Evolutionary conservation across 2,113 vertebrate species (phyloP), one percentile per base, ranked within the genome.

Genomic region (Nematolebias whitei): DNA sequence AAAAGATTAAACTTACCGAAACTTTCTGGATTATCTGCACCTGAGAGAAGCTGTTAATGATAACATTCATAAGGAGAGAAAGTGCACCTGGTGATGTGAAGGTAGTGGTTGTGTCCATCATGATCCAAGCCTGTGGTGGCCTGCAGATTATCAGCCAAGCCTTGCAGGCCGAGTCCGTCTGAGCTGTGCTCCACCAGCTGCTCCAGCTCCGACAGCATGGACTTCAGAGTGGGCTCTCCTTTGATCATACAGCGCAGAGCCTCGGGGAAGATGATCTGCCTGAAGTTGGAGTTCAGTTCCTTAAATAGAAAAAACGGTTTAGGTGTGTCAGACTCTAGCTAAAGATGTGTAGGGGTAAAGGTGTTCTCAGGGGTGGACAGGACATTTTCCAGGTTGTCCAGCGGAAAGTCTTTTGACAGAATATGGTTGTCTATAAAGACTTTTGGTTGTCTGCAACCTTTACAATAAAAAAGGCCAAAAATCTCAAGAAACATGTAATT

Each of bases 211-310:
- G 91, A 88, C 63, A 99, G 87, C 97, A 99, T 98, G 68, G 88
- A 90, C 88, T 98, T 96, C 84, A 99, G 92, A 0, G 97, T 99
- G 66, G 94, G 93, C 67, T 99, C 98, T 24, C 95, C 97, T 83
- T 98, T 98, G 75, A 98, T 93, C 86, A 98, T 93, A 61, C 96
- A 99, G 63, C 96, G 92, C 39, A 99, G 93, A 1, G 98, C 96
- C 88, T 99, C 98, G 5, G 97, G 98, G 53, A 98, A 98, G 88
- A 99, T 99, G 74, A 99, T 99, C 93, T 99, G 97, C 59, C 95
- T 94, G 89, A 99, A 99, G 89, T 99, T 99, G 62, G 95, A 95
- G 90, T 99, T 99, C 80, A 99, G 86, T 64, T 99, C 98, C 98
- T 99, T 75, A 5, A 68, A 12, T 18, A 19, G 2, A 67, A 4